Evolutionary conservation across 1,140 invertebrate genomes (phyloP).

Genomic region (Eupristina koningsbergeri): DNA sequence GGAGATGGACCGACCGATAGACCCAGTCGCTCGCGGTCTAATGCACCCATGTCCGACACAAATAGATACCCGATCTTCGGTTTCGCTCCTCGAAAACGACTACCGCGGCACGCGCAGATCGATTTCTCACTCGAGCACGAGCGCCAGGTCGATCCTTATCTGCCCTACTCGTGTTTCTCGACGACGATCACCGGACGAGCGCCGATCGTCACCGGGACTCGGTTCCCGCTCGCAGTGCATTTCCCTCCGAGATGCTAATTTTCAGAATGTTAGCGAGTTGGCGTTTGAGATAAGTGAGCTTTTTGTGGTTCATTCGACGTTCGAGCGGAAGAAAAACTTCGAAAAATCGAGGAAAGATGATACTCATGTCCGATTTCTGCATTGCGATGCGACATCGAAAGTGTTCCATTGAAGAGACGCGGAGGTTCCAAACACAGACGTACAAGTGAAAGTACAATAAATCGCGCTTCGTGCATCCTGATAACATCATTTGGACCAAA

Average conservation of each 20-base stretch:
- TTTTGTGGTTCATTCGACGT: too few relatives aligned
- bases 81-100: constrained; percentile 31
- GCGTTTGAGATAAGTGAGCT: too few relatives aligned
- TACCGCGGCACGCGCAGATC: constrained; percentile 35
- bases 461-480: too few relatives aligned
- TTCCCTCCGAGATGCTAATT: too few relatives aligned
- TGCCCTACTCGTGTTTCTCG: constrained; percentile 43
- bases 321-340: too few relatives aligned
- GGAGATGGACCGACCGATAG: background rate
- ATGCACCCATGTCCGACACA: constrained; percentile 30
- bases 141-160: constrained; percentile 35
- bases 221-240: background rate
- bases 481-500: background rate
- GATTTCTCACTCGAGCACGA: constrained; percentile 40
- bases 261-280: too few relatives aligned
- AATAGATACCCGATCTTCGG: constrained; percentile 27
- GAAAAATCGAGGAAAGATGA: too few relatives aligned
- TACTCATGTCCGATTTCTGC: too few relatives aligned
- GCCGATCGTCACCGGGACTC: background rate
- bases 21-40: constrained; percentile 3
- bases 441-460: background rate
- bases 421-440: background rate
- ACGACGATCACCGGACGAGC: constrained; percentile 1
- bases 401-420: too few relatives aligned
- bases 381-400: too few relatives aligned